Conservation (phyloP, 2,888 invertebrate genomes). For the Encarsia formosa region DNA sequence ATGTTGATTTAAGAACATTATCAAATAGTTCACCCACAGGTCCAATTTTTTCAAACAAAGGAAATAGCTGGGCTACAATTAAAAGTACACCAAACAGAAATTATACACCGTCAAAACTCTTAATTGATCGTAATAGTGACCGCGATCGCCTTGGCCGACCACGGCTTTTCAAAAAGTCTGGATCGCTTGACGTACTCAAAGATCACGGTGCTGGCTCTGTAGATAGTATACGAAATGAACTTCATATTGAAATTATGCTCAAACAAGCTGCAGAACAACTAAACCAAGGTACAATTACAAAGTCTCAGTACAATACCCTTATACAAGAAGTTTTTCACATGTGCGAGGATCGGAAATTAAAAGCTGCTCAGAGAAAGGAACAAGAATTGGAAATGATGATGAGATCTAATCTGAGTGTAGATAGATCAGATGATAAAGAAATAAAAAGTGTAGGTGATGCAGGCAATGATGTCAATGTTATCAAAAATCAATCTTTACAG, state of each 20-base stretch:
- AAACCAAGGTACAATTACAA: conserved; percentile 68
- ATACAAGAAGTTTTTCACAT: conserved; percentile 75
- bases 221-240: conserved; percentile 57
- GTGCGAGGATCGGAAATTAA: conserved; percentile 71
- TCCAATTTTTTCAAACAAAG: conserved; percentile 56
- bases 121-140: conserved; percentile 48
- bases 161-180: conserved; percentile 11
- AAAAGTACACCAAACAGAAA: conserved; percentile 8
- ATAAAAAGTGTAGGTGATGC: too few species aligned
- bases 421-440: not conserved
- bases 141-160: conserved; percentile 63
- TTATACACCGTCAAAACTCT: conserved; percentile 2
- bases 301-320: conserved; percentile 70
- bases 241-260: conserved; percentile 72
- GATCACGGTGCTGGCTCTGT: conserved; percentile 1
- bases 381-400: conserved; percentile 46
- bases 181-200: conserved; percentile 3
- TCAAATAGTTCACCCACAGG: too few species aligned
- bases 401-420: conserved; percentile 15
- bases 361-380: conserved; percentile 52
- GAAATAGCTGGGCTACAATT: conserved; percentile 34
- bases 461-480: conserved; percentile 18
- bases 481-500: conserved; percentile 9
- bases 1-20: conserved; percentile 75
- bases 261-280: conserved; percentile 77